Evolutionary conservation across 2,113 vertebrate species (phyloP), one percentile per base, ranked within the genome.

Genomic region (Antechinus stuartii): DNA sequence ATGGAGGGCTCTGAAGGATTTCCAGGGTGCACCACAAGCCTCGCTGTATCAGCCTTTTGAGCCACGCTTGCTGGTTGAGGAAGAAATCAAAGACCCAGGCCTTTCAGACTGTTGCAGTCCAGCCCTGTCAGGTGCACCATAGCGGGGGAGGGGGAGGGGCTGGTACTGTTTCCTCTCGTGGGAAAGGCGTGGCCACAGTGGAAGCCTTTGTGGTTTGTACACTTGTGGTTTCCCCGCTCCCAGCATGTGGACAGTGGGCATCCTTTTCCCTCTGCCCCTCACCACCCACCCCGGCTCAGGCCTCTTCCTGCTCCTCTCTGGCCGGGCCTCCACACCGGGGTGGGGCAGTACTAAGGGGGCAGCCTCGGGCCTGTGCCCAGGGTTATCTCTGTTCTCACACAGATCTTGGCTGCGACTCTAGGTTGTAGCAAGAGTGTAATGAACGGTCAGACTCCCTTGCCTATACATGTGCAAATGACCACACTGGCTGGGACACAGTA

Each of bases 41-140:
- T 61, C 2, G 11, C 10, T 30, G 61, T 14, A 6, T 14, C 61
- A 30, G 57, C 35, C 3, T 68, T 68, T n/a, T 16, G 30, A 35
- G 61, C 5, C 61, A 68, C 3, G 0, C 14, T 6, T 30, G 14
- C 1, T 16, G 30, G 61, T 0, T 2, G 0, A 2, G 30, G 0
- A 3, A n/a, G 16, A 68, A 35, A 12, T 2, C 16, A 5, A 27
- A 8, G 56, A 12, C 26, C 57, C 57, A 4, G 12, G 61, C 30
- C 11, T 3, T 35, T 27, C 61, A 16, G 30, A 3, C 0, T 5
- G 3, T 35, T 11, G 12, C 12, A 3, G 27, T 14, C 27, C 2
- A 2, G 27, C 27, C 9, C 57, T 56, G 56, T 26, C 26, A 11
- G 2, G 26, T 57, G 56, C 26, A 3, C 30, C 0, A 10, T 3